Base-by-base conservation (phyloP, 2,888 invertebrate species). In the Vannuccia rotundouncinata region DNA sequence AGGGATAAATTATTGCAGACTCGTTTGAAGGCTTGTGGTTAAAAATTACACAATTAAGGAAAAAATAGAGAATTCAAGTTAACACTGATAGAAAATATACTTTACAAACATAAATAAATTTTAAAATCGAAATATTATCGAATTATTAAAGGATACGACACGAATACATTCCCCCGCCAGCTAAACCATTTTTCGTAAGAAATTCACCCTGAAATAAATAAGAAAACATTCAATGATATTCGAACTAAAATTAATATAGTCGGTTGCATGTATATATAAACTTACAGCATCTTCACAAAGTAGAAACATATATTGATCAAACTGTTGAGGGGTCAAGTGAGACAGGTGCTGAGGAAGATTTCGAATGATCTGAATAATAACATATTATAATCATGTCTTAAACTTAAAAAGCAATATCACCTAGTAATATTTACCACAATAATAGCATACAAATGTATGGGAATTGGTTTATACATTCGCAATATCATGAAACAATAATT, bases 71-170 rank as follows among this genome's bases (percentile, higher is more conserved):
- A n/a, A n/a, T n/a, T n/a, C n/a, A n/a, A n/a, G n/a, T n/a, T n/a
- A n/a, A n/a, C n/a, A n/a, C n/a, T n/a, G n/a, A n/a, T n/a, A n/a
- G n/a, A n/a, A n/a, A n/a, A n/a, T n/a, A n/a, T n/a, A n/a, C n/a
- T n/a, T n/a, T n/a, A n/a, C n/a, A n/a, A n/a, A n/a, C n/a, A n/a
- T n/a, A n/a, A n/a, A n/a, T n/a, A n/a, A n/a, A n/a, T n/a, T n/a
- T n/a, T n/a, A n/a, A n/a, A n/a, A n/a, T n/a, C n/a, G n/a, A n/a
- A n/a, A n/a, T n/a, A n/a, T n/a, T n/a, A n/a, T n/a, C n/a, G n/a
- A n/a, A n/a, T n/a, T n/a, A n/a, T n/a, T 45, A 5, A 66, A 66
- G 66, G 66, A 66, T 66, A 66, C 66, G 66, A 66, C 66, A 66
- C 5, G 66, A 66, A 27, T 66, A 66, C 5, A 22, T 66, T 66